Conservation (phyloP, 92 coral and sea anemone genomes). For the Pocillopora meandrina region DNA sequence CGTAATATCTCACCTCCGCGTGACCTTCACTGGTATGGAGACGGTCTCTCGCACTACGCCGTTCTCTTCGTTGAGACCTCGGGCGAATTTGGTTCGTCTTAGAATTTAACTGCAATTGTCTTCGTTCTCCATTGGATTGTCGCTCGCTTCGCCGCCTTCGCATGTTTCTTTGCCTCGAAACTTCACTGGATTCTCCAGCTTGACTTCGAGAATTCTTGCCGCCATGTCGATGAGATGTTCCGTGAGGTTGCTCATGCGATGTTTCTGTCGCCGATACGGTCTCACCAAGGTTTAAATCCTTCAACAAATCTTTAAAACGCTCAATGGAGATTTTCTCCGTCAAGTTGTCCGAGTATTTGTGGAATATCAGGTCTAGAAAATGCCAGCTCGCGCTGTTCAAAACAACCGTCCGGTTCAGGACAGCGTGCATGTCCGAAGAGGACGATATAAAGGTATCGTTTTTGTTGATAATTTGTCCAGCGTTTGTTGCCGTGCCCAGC, state of each 20-base stretch:
- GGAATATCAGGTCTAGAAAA: conserved; percentile 52
- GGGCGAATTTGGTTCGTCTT: not conserved
- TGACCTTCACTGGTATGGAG: not conserved
- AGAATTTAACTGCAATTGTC: not conserved
- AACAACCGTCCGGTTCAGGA: conserved; percentile 19
- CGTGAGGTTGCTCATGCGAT: not conserved
- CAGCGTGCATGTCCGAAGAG: not conserved
- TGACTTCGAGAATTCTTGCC: not conserved
- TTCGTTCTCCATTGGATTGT: not conserved
- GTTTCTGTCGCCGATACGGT: not conserved
- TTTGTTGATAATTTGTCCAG: not conserved
- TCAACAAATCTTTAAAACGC: conserved; percentile 49
- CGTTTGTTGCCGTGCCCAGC: not conserved
- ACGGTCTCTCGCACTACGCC: not conserved
- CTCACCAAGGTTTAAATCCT: conserved; percentile 46
- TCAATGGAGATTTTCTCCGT: conserved; percentile 41
- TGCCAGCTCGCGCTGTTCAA: conserved; percentile 40
- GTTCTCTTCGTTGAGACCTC: not conserved
- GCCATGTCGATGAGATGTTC: not conserved
- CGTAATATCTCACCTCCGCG: not conserved
- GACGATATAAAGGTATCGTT: not conserved
- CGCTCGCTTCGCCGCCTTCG: not conserved
- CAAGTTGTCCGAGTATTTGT: conserved; percentile 45
- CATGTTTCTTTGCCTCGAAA: not conserved
- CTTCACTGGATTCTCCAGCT: not conserved